A percentile compares a stretch with the other conserved stretches of the same genome.
Evolutionary conservation across 2,888 invertebrate species (phyloP).

Genomic region (Drosophila eohydei): DNA sequence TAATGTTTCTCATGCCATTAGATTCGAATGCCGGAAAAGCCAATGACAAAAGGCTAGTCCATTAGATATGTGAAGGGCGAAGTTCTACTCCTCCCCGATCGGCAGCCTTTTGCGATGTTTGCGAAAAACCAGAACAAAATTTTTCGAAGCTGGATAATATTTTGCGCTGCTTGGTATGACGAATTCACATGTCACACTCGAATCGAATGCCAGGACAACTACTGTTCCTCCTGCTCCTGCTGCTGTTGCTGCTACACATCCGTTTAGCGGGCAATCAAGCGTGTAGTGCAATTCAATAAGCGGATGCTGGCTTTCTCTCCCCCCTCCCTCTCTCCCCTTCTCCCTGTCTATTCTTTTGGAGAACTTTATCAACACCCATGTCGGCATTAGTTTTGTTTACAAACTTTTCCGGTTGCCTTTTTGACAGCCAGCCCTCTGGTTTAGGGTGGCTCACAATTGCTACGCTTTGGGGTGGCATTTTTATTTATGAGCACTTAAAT

Average conservation of each 20-base stretch:
- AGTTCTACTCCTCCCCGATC: background rate
- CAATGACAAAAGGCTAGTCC: constrained; percentile 59
- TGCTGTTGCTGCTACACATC: constrained; percentile 46
- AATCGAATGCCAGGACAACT: constrained; percentile 29
- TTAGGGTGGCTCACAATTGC: constrained; percentile 5
- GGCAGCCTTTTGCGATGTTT: constrained; percentile 58
- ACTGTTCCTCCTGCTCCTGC: constrained; percentile 5
- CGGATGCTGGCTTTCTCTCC: constrained; percentile 14
- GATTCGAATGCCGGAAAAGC: constrained; percentile 27
- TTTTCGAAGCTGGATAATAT: constrained; percentile 67
- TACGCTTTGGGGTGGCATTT: constrained; percentile 47
- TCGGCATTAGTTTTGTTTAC: constrained; percentile 84
- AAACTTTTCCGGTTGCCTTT: constrained; percentile 82
- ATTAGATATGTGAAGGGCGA: constrained; percentile 54
- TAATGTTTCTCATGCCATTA: constrained; percentile 74
- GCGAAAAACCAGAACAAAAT: constrained; percentile 77
- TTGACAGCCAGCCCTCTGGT: constrained; percentile 58
- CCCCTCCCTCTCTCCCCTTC: background rate
- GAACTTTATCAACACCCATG: constrained; percentile 80
- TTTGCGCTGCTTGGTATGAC: constrained; percentile 77
- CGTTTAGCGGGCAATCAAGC: constrained; percentile 80
- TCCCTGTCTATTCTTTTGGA: constrained; percentile 46
- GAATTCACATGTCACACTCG: constrained; percentile 73
- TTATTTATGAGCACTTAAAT: constrained; percentile 80
- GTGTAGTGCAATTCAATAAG: constrained; percentile 80